Conservation (phyloP, 30 jellyfish, hydroid and myxozoan genomes). For the Aurelia sp. region DNA sequence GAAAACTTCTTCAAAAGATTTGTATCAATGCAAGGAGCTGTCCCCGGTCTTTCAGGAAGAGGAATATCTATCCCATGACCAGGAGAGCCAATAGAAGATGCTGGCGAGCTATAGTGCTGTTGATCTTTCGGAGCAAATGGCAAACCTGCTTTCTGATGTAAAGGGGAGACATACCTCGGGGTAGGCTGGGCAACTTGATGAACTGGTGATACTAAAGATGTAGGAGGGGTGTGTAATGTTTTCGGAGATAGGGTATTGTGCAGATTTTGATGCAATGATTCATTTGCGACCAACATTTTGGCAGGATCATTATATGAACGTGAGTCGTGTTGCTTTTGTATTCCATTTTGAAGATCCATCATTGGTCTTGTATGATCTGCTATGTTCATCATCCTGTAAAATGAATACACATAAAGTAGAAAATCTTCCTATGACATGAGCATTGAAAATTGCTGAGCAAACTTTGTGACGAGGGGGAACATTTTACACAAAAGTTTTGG, state of each 20-base stretch:
- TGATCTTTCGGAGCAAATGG: constrained; percentile 11
- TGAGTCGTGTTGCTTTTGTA: constrained; percentile 1
- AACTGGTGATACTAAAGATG: not conserved
- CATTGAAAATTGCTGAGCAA: no score
- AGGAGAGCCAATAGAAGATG: constrained; percentile 25
- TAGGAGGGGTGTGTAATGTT: not conserved
- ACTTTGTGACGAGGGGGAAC: no score
- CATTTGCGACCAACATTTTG: not conserved
- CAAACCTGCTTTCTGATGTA: constrained; percentile 15
- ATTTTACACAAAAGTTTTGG: no score
- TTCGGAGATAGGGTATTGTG: constrained; percentile 17
- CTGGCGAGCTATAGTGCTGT: constrained; percentile 18
- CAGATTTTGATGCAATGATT: not conserved
- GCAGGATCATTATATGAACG: constrained; percentile 4
- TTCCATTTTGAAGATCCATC: constrained; percentile 38
- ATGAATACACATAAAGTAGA: not conserved
- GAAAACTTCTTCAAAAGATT: constrained; percentile 1
- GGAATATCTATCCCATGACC: constrained; percentile 9
- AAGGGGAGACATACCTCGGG: not conserved
- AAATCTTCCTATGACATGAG: no score
- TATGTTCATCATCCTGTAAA: constrained; percentile 12
- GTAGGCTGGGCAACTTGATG: constrained; percentile 5
- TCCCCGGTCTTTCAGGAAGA: constrained; percentile 42
- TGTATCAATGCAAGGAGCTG: constrained; percentile 46
- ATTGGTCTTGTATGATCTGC: constrained; percentile 26